These are phyloP conservation scores for Thermophis baileyi DNA, from an alignment of 2,113 vertebrate species.

Conservation along the genomic window DNA sequence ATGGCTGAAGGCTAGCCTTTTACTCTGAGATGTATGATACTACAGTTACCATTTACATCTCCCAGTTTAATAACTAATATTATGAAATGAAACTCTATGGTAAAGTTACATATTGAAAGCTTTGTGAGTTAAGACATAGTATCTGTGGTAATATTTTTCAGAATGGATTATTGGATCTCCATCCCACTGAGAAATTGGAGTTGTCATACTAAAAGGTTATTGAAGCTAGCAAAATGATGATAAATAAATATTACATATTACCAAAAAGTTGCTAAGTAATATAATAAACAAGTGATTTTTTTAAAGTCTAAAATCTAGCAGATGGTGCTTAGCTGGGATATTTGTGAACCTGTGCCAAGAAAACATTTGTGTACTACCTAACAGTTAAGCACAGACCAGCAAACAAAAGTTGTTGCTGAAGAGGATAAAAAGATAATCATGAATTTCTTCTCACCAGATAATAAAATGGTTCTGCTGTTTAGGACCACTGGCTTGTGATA, in stretches of 20 bases:
- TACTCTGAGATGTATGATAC: background rate
- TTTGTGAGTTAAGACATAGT: background rate
- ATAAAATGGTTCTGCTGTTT: background rate
- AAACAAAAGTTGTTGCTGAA: background rate
- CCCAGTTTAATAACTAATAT: background rate
- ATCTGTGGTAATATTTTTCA: background rate
- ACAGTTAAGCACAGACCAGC: background rate
- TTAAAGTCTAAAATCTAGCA: background rate
- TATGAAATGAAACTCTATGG: background rate
- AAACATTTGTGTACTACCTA: background rate
- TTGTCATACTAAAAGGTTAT: background rate
- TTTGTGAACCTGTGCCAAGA: background rate
- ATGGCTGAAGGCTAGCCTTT: background rate
- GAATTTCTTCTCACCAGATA: background rate
- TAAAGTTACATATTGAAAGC: no score
- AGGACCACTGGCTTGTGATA: background rate
- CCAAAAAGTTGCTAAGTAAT: background rate
- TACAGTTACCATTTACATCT: background rate
- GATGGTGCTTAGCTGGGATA: background rate
- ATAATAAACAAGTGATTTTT: background rate
- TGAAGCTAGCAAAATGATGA: background rate
- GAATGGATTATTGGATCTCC: background rate
- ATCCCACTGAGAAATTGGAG: background rate
- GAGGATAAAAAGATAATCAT: background rate
- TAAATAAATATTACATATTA: background rate